phyloP scores from a whole-genome alignment of 2,113 vertebrate genomes.

The Xyliphius kryptos region DNA sequence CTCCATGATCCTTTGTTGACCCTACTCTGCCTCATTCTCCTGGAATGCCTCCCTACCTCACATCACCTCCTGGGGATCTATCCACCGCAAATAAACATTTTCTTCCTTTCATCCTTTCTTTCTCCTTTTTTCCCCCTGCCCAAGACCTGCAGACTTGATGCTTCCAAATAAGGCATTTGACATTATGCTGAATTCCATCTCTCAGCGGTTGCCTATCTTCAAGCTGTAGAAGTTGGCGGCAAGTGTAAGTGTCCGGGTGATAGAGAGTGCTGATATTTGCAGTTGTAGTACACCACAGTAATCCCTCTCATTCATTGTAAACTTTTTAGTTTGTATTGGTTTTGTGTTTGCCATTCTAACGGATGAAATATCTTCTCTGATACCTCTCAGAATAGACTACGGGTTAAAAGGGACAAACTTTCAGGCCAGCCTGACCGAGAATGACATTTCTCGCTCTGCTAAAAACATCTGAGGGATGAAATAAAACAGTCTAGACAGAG shows the following conservation, averaged over 20 bases:
- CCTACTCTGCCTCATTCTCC: constrained; percentile 35
- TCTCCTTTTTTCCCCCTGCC: constrained; percentile 26
- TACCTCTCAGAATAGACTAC: too few species aligned
- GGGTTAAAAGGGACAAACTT: too few species aligned
- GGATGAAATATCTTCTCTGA: too few species aligned
- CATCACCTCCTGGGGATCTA: constrained; percentile 40
- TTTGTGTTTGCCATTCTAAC: too few species aligned
- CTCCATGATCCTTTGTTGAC: constrained; percentile 42
- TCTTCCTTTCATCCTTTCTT: constrained; percentile 41
- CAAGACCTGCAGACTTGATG: constrained; percentile 28
- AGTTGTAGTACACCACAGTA: constrained; percentile 28
- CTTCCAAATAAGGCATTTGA: constrained; percentile 40
- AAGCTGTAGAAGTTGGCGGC: constrained; percentile 32
- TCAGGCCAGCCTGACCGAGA: constrained; percentile 25
- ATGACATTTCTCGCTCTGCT: constrained; percentile 27
- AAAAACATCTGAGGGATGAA: constrained; percentile 39
- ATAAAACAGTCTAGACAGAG: constrained; percentile 38
- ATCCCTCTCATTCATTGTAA: constrained; percentile 21
- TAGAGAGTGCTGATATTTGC: constrained; percentile 31
- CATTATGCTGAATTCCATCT: constrained; percentile 39
- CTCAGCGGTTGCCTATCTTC: constrained; percentile 39
- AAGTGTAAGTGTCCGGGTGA: constrained; percentile 26
- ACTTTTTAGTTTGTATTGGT: constrained; percentile 6
- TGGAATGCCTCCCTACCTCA: constrained; percentile 45
- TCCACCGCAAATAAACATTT: constrained; percentile 45